Percentiles rank a stretch among this genome's conserved stretches.
phyloP scores from a whole-genome alignment of 2,888 invertebrate species.

The Eudasyphora cyanicolor region DNA sequence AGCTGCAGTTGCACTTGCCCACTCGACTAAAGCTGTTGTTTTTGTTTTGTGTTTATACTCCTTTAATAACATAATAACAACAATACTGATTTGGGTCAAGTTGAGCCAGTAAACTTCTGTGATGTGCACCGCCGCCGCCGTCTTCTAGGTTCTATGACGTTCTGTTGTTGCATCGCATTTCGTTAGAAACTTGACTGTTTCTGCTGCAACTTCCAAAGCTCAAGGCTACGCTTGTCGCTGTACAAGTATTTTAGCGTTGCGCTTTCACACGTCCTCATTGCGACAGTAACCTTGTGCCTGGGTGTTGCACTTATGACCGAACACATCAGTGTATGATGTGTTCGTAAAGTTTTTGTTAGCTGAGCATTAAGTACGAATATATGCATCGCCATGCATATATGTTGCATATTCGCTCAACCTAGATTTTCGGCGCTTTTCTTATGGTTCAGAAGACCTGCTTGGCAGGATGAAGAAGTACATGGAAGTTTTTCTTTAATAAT shows the following conservation, averaged over 20 bases:
- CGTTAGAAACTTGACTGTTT: constrained; percentile 17
- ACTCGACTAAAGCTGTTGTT: not conserved
- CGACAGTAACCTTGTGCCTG: constrained; percentile 51
- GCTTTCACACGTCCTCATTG: constrained; percentile 41
- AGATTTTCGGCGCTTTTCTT: constrained; percentile 29
- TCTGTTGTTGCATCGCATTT: constrained; percentile 1
- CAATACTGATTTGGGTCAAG: constrained; percentile 68
- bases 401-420: constrained; percentile 17
- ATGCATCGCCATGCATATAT: not conserved
- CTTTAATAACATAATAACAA: constrained; percentile 44
- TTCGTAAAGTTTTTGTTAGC: not conserved
- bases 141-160: too few species aligned
- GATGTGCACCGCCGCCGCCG: constrained; percentile 17
- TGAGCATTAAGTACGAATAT: constrained; percentile 13
- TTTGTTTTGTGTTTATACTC: not conserved
- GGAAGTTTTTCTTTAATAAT: not conserved
- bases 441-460: not conserved
- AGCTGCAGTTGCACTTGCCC: constrained; percentile 28
- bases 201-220: not conserved
- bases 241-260: too few species aligned
- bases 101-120: constrained; percentile 64
- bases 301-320: not conserved
- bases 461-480: not conserved
- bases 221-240: constrained; percentile 11
- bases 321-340: constrained; percentile 5